Evolutionary conservation across 2,797 vertebrate species (phyloP), one percentile per base, ranked within the genome.

Genomic region (Anguilla megastoma): DNA sequence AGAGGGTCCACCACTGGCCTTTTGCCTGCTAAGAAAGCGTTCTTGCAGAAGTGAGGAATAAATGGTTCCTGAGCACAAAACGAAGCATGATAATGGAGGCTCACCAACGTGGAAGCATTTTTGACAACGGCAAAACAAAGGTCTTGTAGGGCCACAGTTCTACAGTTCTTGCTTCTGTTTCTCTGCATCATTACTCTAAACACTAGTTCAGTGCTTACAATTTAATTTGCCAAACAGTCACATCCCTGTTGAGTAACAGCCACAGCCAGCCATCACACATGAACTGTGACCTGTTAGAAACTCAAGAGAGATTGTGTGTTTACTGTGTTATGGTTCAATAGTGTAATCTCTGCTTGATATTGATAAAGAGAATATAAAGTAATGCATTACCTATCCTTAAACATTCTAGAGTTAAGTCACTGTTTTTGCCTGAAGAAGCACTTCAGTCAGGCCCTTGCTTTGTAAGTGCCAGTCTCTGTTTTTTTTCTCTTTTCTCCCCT

Each of bases 81-180:
- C 33, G 48, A 9, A 86, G 86, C 79, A 54, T 76, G 88, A 89
- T 87, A 89, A 86, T 82, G 87, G 86, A 60, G 79, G 83, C 86
- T 88, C 80, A 52, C 41, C 83, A 83, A 86, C 69, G 82, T 90
- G 87, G 88, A 50, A 89, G 71, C 85, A 83, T 85, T 86, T 86
- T 88, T 90, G 86, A 88, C 89, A 89, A 84, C 16, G 80, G 48
- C 33, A 14, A 86, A 89, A 87, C 69, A 82, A 83, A 87, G 87
- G 33, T 41, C 84, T 60, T 48, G 84, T 85, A 69, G 74, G 58
- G 74, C 54, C 74, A 84, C 63, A 52, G 69, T 36, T 48, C 69
- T 30, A 84, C 63, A 52, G 69, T n/a, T 48, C 52, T 30, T 71
- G 21, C 52, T 45, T 84, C 30, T 56, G 12, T 36, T 58, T 58